Evolutionary conservation across 2,113 vertebrate species (phyloP).

Genomic region (Chloroceryle aenea): DNA sequence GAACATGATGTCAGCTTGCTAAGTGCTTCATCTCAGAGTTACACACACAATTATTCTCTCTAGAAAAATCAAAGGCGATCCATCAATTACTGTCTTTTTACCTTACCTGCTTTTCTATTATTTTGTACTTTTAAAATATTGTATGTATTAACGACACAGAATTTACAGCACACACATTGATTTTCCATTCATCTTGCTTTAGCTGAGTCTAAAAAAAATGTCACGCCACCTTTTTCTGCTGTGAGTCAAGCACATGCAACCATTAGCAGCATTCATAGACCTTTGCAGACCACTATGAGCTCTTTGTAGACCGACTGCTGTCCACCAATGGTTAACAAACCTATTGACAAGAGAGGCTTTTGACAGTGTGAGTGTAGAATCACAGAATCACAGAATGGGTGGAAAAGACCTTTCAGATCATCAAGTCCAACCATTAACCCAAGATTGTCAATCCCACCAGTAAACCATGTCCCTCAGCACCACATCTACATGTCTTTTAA

Average conservation of each 20-base stretch:
- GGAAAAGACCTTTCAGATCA: no score
- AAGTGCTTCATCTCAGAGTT: not conserved
- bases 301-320: no score
- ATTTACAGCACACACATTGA: constrained; percentile 21
- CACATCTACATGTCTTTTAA: no score
- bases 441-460: no score
- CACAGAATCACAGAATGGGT: no score
- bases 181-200: constrained; percentile 38
- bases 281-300: no score
- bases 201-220: not conserved
- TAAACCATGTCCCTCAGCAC: no score
- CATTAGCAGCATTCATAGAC: not conserved
- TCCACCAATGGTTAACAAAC: not conserved
- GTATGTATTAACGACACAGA: constrained; percentile 21
- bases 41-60: constrained; percentile 18
- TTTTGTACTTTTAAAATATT: constrained; percentile 22
- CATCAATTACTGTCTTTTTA: constrained; percentile 62
- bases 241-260: not conserved
- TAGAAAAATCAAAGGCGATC: constrained; percentile 16
- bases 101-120: not conserved
- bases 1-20: constrained; percentile 39
- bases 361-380: no score
- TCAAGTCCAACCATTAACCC: no score
- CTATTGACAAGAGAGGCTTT: not conserved
- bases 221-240: not conserved